A percentile compares a stretch with the other conserved stretches of the same genome.
Conservation (phyloP, 2,113 vertebrate species). For the Solenodon paradoxus region DNA sequence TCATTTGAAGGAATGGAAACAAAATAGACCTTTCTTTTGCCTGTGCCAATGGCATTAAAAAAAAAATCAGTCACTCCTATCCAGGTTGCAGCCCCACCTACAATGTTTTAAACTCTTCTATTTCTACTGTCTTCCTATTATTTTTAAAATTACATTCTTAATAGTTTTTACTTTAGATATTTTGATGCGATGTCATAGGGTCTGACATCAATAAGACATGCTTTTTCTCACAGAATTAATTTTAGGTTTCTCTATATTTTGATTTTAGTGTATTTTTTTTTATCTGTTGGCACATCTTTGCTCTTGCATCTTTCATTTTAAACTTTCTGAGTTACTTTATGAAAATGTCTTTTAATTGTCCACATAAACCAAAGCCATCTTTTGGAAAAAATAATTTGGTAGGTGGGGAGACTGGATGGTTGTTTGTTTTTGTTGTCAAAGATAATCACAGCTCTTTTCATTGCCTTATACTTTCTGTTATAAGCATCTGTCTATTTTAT, state of each 20-base stretch:
- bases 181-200: neutral
- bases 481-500: too few relatives aligned
- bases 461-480: neutral
- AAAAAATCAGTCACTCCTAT: neutral
- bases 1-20: neutral
- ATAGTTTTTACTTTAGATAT: neutral
- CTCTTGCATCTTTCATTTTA: neutral
- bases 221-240: neutral
- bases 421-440: neutral
- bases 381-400: neutral
- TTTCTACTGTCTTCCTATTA: neutral
- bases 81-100: neutral
- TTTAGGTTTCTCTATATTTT: neutral
- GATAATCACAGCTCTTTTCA: neutral
- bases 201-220: neutral
- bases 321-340: neutral
- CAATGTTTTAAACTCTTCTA: neutral
- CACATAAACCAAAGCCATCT: neutral
- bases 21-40: neutral
- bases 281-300: neutral
- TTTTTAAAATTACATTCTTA: neutral
- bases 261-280: neutral
- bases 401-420: neutral
- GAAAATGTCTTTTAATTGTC: neutral
- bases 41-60: neutral